Evolutionary conservation across 1,140 invertebrate species (phyloP).

Genomic region (Chironomus striatipennis): DNA sequence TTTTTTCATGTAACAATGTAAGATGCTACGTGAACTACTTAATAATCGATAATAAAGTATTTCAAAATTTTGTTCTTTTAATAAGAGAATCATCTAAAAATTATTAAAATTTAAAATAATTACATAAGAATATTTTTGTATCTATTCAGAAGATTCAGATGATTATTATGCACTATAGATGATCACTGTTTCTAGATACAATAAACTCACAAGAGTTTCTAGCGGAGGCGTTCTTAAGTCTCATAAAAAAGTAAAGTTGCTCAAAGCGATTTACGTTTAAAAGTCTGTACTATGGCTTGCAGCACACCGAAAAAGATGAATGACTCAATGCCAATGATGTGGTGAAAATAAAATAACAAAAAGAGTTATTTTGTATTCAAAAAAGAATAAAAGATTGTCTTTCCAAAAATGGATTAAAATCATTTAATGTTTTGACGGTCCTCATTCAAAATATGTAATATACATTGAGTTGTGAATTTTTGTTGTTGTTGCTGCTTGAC

Average conservation of each 20-base stretch:
- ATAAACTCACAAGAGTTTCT: background rate
- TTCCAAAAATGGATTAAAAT: conserved; percentile 6
- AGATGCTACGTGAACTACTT: too few species aligned
- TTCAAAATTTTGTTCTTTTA: too few species aligned
- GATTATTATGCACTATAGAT: too few species aligned
- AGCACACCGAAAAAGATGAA: background rate
- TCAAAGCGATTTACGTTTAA: background rate
- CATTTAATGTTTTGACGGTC: conserved; percentile 3
- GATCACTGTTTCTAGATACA: too few species aligned
- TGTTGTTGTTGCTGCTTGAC: background rate
- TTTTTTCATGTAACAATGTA: too few species aligned
- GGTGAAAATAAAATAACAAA: background rate
- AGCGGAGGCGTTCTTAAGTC: background rate
- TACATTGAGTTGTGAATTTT: background rate
- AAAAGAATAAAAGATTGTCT: background rate
- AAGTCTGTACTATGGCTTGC: background rate
- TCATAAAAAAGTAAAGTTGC: background rate
- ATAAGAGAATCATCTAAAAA: too few species aligned
- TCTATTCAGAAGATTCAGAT: too few species aligned
- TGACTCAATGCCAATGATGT: conserved; percentile 6
- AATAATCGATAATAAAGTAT: too few species aligned
- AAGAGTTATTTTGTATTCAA: background rate
- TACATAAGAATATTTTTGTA: too few species aligned
- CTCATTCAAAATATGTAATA: background rate
- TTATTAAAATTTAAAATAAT: too few species aligned